phyloP scores from a whole-genome alignment of 2,113 vertebrate genomes.

The Semnornis frantzii region DNA sequence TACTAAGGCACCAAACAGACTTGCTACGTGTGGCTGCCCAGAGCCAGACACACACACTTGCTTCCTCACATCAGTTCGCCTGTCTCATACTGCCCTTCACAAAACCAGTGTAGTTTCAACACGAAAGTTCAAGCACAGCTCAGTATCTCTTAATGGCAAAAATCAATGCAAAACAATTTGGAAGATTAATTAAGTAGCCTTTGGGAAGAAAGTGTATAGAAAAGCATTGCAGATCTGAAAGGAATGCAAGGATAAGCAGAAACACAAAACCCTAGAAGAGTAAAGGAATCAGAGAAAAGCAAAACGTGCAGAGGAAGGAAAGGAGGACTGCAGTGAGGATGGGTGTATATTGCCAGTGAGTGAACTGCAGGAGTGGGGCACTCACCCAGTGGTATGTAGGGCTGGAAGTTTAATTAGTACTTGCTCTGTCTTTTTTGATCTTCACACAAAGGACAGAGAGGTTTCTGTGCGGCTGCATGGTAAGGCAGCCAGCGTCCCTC shows the following conservation, averaged over 20 bases:
- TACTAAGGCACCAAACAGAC: neutral
- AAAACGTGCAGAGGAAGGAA: neutral
- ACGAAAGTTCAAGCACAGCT: neutral
- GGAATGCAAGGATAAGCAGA: neutral
- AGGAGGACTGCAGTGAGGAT: neutral
- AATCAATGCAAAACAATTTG: neutral
- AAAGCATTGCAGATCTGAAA: neutral
- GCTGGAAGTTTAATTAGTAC: slow-evolving; percentile 23
- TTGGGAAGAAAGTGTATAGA: neutral
- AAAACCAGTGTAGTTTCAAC: neutral
- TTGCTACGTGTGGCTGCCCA: neutral
- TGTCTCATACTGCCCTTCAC: neutral
- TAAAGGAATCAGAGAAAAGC: neutral
- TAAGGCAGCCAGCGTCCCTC: neutral
- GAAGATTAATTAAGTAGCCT: neutral
- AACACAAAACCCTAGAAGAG: neutral
- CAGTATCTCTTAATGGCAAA: neutral
- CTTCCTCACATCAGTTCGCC: neutral
- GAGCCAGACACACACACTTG: neutral
- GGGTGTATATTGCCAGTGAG: neutral
- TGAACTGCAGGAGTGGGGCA: neutral
- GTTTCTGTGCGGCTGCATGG: neutral
- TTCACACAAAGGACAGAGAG: slow-evolving; percentile 24
- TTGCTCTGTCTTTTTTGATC: slow-evolving; percentile 29
- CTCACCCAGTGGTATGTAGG: neutral